Percentiles rank a stretch among this genome's conserved stretches.
Evolutionary conservation across 2,888 invertebrate species (phyloP).

Genomic region (Fragum sueziense): DNA sequence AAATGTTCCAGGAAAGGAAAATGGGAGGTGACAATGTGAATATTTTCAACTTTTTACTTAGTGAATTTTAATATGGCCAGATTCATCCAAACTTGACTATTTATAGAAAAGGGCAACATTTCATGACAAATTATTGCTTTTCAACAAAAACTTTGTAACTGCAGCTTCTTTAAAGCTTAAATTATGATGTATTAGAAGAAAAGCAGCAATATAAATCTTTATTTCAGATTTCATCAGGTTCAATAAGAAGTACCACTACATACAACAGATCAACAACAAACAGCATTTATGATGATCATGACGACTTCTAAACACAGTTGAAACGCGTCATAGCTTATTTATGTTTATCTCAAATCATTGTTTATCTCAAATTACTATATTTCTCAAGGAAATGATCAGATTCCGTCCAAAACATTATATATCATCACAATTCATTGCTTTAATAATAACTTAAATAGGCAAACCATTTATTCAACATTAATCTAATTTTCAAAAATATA

Average conservation of each 20-base stretch:
- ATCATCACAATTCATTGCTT: no score
- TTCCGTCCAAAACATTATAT: no score
- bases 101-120: background rate
- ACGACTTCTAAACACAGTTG: slow-evolving; percentile 17
- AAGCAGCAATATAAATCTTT: no score
- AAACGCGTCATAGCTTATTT: background rate
- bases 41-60: background rate
- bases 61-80: background rate
- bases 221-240: slow-evolving; percentile 34
- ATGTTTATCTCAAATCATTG: background rate
- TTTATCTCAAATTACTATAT: no score
- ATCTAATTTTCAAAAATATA: no score
- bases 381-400: no score
- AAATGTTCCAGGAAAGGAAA: no score
- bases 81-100: background rate
- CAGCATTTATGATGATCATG: slow-evolving; percentile 30
- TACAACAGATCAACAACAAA: slow-evolving; percentile 15
- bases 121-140: no score
- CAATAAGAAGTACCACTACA: slow-evolving; percentile 29
- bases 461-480: no score
- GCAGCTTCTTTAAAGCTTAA: background rate
- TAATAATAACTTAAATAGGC: no score
- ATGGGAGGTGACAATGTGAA: background rate
- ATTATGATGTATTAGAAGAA: background rate
- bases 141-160: no score